These are phyloP conservation scores for Nasonovia ribisnigri DNA, from an alignment of 2,888 invertebrate species.

Conservation along the genomic window DNA sequence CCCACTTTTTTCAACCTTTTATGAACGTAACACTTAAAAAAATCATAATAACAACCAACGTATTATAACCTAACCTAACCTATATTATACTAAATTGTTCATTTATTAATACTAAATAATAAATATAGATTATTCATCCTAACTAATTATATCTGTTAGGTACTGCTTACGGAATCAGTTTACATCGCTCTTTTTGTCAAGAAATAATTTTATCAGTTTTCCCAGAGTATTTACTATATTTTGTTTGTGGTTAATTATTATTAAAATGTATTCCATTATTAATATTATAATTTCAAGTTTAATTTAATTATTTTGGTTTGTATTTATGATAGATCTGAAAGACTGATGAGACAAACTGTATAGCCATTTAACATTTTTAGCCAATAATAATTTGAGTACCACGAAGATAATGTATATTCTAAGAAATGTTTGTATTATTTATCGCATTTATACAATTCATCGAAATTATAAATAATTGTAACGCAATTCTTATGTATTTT, in stretches of 20 bases:
- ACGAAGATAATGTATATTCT: background rate
- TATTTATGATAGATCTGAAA: background rate
- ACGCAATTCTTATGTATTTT: background rate
- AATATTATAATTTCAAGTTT: background rate
- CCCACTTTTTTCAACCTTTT: background rate
- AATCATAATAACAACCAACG: background rate
- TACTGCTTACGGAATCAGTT: background rate
- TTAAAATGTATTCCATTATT: background rate
- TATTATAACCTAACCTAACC: no score
- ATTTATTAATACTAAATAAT: background rate
- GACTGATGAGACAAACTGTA: background rate
- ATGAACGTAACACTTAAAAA: background rate
- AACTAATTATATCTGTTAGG: background rate
- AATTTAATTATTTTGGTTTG: background rate
- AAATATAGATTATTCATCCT: background rate
- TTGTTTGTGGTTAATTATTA: background rate
- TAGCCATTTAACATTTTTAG: background rate
- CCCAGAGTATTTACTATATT: background rate
- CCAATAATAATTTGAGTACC: background rate
- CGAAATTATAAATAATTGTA: background rate
- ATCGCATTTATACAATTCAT: constrained; percentile 27
- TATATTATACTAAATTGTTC: no score
- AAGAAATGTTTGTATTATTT: constrained; percentile 1
- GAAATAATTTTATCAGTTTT: background rate
- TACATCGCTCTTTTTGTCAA: background rate